phyloP scores from a whole-genome alignment of 2,113 vertebrate genomes.

The Corythornis madagascariensis region DNA sequence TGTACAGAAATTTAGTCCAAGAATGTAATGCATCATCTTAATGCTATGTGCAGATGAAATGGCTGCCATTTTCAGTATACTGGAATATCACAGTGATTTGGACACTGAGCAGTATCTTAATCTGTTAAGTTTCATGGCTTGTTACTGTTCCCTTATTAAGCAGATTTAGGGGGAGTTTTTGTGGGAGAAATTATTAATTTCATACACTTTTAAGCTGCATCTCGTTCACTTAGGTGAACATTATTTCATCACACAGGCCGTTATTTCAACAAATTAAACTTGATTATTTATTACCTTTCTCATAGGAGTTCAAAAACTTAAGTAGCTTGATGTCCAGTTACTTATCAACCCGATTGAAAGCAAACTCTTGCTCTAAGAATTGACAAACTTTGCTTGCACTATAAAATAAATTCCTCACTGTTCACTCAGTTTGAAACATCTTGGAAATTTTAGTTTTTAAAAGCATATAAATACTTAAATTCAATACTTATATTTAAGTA shows the following conservation, averaged over 20 bases:
- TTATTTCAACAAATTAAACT: slow-evolving; percentile 48
- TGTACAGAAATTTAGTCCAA: slow-evolving; percentile 14
- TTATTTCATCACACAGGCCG: slow-evolving; percentile 35
- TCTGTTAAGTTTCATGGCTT: slow-evolving; percentile 1
- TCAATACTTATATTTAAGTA: neutral
- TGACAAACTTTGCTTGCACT: slow-evolving; percentile 4
- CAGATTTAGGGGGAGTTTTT: slow-evolving; percentile 23
- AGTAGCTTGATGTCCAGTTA: neutral
- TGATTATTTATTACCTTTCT: slow-evolving; percentile 39
- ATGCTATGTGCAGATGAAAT: neutral
- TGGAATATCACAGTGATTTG: neutral
- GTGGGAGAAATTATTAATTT: slow-evolving; percentile 42
- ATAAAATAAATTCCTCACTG: slow-evolving; percentile 14
- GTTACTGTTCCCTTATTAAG: slow-evolving; percentile 20
- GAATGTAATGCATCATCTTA: neutral
- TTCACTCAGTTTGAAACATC: slow-evolving; percentile 1
- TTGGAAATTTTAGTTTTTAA: slow-evolving; percentile 6
- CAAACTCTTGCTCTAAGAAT: slow-evolving; percentile 12
- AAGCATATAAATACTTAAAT: neutral
- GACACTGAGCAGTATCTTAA: neutral
- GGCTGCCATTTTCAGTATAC: slow-evolving; percentile 14
- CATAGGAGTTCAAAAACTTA: slow-evolving; percentile 23
- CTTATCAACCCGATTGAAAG: neutral
- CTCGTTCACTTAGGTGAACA: neutral
- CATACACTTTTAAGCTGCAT: neutral